Evolutionary conservation across 2,888 invertebrate genomes (phyloP), one percentile per base, ranked within the genome.

Genomic region (Pemphredon lugubris): DNA sequence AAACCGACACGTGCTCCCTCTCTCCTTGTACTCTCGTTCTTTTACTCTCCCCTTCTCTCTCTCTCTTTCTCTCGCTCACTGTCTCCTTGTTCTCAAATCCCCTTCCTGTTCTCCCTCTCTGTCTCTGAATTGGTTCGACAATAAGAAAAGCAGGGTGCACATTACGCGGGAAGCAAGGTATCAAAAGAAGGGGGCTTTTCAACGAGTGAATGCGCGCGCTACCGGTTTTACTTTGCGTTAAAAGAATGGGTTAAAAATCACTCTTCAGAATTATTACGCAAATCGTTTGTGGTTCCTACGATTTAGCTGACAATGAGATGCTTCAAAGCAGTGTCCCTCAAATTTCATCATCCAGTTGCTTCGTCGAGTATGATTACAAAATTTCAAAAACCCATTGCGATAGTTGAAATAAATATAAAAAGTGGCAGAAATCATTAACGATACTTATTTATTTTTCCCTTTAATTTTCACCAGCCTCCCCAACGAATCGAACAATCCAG

Each of bases 111-210:
- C 37, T 51, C 18, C 32, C 21, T 32, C 26, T 44, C 39, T 32
- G 21, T 20, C 57, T 30, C n/a, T 44, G 58, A 67, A 64, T 73
- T 32, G 67, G 32, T 9, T 5, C 34, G 34, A 65, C 70, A 70
- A 70, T 44, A 40, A 54, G 54, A 34, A 59, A 59, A 66, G 61
- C 51, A 45, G 63, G 57, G 53, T 58, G 55, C 26, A 32, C 13
- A 44, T 61, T 42, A 14, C 44, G 47, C 57, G 37, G 68, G 47
- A 23, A 39, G 42, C 42, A 42, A 54, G 45, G 42, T 26, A 53
- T 34, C 32, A 6, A 16, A 13, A 37, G 16, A 32, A 30, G 42
- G 60, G 66, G 53, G 37, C 9, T 54, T 68, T 65, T 68, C 70
- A 73, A 73, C 54, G 53, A 73, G 20, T 16, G 23, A 51, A 16